These are phyloP conservation scores for Sinelater perroti DNA, from an alignment of 2,888 invertebrate genomes.

Conservation along the genomic window DNA sequence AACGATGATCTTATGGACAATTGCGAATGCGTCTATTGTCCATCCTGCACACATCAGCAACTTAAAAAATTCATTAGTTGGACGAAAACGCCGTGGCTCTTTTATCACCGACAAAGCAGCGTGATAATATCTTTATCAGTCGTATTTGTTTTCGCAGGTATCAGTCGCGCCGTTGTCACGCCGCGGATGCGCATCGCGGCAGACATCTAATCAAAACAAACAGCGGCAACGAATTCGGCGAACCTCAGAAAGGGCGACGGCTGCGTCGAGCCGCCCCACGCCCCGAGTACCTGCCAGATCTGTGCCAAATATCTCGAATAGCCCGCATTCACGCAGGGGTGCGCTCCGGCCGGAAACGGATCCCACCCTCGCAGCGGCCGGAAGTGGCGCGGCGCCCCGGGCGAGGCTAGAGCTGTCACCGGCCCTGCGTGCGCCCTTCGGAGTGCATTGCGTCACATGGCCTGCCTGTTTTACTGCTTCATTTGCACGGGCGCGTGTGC, in stretches of 20 bases:
- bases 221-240: conserved; percentile 2
- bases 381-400: conserved; percentile 54
- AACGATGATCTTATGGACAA: too few relatives aligned
- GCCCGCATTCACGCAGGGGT: conserved; percentile 40
- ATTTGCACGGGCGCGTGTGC: too few relatives aligned
- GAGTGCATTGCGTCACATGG: conserved; percentile 36
- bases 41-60: too few relatives aligned
- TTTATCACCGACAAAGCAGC: neutral
- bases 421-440: conserved; percentile 14
- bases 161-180: neutral
- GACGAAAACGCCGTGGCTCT: neutral
- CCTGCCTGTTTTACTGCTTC: conserved; percentile 25
- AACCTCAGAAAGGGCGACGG: too few relatives aligned
- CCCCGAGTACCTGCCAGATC: neutral
- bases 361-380: conserved; percentile 60
- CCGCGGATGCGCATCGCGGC: neutral
- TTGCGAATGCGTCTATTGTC: too few relatives aligned
- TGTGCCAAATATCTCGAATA: conserved; percentile 29
- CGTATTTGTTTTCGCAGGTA: neutral
- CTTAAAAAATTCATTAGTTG: neutral
- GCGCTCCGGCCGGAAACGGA: conserved; percentile 55
- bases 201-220: conserved; percentile 10
- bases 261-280: too few relatives aligned
- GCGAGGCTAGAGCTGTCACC: conserved; percentile 50
- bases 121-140: conserved; percentile 2